A percentile compares a stretch with the other conserved stretches of the same genome.
Evolutionary conservation across 1,140 invertebrate species (phyloP).

Genomic region (Lepidurus apus): DNA sequence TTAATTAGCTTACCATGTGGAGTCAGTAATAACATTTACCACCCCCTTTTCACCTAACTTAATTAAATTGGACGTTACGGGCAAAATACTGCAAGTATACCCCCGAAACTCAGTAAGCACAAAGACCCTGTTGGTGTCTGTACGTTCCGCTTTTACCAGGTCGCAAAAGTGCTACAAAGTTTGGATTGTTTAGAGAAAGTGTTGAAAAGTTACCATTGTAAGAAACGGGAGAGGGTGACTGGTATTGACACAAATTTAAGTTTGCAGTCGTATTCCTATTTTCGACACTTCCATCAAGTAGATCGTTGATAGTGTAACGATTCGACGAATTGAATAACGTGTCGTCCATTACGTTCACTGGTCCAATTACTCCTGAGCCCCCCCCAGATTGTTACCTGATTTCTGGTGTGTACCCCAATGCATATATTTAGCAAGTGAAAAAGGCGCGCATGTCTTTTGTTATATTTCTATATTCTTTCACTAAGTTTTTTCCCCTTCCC

Average conservation of each 20-base stretch:
- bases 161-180: not conserved
- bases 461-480: not conserved
- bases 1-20: slow-evolving; percentile 15
- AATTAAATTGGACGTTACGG: slow-evolving; percentile 22
- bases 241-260: not conserved
- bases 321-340: not conserved
- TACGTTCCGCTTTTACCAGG: not conserved
- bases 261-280: not conserved
- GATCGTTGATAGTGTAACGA: not conserved
- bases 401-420: slow-evolving; percentile 1
- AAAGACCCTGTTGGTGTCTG: not conserved
- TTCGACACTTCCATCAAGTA: not conserved
- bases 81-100: not conserved
- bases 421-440: slow-evolving; percentile 6
- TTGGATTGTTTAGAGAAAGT: not conserved
- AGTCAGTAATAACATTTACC: slow-evolving; percentile 19
- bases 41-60: slow-evolving; percentile 8
- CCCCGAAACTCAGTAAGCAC: not conserved
- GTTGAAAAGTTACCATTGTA: not conserved
- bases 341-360: slow-evolving; percentile 7
- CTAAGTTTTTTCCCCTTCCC: not conserved
- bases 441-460: slow-evolving; percentile 17
- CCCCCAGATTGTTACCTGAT: slow-evolving; percentile 7
- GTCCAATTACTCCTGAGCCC: slow-evolving; percentile 9
- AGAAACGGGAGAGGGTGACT: not conserved